phyloP scores from a whole-genome alignment of 2,113 vertebrate genomes.

The Takifugu flavidus region DNA sequence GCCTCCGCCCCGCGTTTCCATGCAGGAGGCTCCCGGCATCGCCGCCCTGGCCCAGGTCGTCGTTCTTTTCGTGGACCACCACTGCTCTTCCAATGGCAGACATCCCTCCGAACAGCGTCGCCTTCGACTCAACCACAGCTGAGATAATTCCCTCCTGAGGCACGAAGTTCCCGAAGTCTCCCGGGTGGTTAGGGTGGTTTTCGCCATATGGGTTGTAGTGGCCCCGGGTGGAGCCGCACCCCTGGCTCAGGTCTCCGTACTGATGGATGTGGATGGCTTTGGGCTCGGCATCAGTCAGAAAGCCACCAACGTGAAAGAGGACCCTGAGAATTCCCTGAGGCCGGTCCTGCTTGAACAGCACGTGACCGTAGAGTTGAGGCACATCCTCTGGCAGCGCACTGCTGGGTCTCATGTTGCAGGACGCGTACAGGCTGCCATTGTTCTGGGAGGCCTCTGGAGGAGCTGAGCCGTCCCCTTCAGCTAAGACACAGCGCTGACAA shows the following conservation, averaged over 20 bases:
- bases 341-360: slow-evolving; percentile 80
- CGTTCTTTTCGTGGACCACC: slow-evolving; percentile 84
- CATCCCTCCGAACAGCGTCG: slow-evolving; percentile 74
- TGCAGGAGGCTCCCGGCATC: slow-evolving; percentile 82
- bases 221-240: slow-evolving; percentile 82
- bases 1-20: slow-evolving; percentile 87
- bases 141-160: slow-evolving; percentile 76
- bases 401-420: slow-evolving; percentile 82
- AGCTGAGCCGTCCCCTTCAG: slow-evolving; percentile 16
- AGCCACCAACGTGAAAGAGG: slow-evolving; percentile 77
- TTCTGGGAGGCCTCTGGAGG: slow-evolving; percentile 54
- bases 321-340: slow-evolving; percentile 70
- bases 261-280: slow-evolving; percentile 89
- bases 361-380: slow-evolving; percentile 77
- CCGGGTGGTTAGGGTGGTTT: slow-evolving; percentile 84
- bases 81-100: slow-evolving; percentile 84
- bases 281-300: slow-evolving; percentile 47
- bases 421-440: slow-evolving; percentile 65
- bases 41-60: slow-evolving; percentile 86
- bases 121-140: slow-evolving; percentile 53
- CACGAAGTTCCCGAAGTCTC: slow-evolving; percentile 91
- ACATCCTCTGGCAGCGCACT: slow-evolving; percentile 61
- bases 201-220: slow-evolving; percentile 84
- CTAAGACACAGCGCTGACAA: slow-evolving; percentile 24
- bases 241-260: slow-evolving; percentile 82